These are phyloP conservation scores for Pollenia amentaria DNA, from an alignment of 2,888 invertebrate genomes.

Conservation along the genomic window DNA sequence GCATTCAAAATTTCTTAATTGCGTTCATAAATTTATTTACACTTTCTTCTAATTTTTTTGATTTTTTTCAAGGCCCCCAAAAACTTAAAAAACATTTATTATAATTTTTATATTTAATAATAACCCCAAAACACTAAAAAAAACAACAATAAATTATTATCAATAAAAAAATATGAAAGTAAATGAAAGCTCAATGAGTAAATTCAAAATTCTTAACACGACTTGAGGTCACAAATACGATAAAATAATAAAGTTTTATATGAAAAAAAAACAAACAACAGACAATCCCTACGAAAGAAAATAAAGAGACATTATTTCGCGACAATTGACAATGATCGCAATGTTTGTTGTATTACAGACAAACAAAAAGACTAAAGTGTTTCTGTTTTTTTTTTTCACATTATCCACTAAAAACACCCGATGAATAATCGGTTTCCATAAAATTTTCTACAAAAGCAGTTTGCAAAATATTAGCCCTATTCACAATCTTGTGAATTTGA, in stretches of 20 bases:
- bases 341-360: constrained; percentile 37
- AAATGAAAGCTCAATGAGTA: constrained; percentile 69
- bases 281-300: constrained; percentile 41
- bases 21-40: constrained; percentile 30
- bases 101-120: constrained; percentile 41
- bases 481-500: background rate
- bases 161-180: constrained; percentile 62
- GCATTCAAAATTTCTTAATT: constrained; percentile 39
- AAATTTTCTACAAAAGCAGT: constrained; percentile 56
- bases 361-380: background rate
- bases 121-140: background rate
- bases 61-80: constrained; percentile 16
- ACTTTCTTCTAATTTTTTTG: constrained; percentile 39
- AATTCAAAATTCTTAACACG: constrained; percentile 72
- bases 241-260: constrained; percentile 62
- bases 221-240: constrained; percentile 68
- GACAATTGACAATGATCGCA: constrained; percentile 70
- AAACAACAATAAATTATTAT: constrained; percentile 31
- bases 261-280: constrained; percentile 25
- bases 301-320: constrained; percentile 58
- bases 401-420: constrained; percentile 40
- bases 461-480: constrained; percentile 27
- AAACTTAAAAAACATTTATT: constrained; percentile 24
- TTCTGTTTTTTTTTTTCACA: constrained; percentile 43
- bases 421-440: constrained; percentile 69